Evolutionary conservation across 1,140 invertebrate species (phyloP).

Genomic region (Lutraria rhynchaena): DNA sequence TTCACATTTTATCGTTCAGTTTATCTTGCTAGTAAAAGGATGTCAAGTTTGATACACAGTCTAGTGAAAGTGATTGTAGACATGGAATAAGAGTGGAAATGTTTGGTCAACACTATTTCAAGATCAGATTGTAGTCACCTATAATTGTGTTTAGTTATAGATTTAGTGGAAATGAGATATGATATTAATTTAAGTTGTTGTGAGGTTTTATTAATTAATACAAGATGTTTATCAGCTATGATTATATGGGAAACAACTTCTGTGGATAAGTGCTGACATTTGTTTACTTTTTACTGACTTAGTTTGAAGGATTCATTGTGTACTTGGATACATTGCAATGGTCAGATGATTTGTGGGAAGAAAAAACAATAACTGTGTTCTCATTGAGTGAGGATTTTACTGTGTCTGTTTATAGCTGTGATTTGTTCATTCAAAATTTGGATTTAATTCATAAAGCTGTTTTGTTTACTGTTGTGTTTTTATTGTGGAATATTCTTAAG

Average conservation of each 20-base stretch:
- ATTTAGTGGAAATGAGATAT: neutral
- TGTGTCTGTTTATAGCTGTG: no score
- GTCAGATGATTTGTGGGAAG: neutral
- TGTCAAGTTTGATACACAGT: conserved; percentile 39
- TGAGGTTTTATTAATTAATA: neutral
- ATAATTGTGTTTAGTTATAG: neutral
- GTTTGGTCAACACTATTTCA: neutral
- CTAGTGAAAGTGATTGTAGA: neutral
- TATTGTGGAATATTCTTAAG: no score
- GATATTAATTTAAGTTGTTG: neutral
- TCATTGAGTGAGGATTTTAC: no score
- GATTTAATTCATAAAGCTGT: no score
- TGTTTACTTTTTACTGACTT: neutral
- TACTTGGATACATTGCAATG: conserved; percentile 25
- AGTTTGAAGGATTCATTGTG: neutral
- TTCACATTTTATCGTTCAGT: conserved; percentile 15
- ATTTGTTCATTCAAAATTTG: no score
- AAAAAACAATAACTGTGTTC: neutral
- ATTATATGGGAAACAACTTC: neutral
- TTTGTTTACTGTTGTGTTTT: no score
- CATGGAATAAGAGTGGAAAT: conserved; percentile 13
- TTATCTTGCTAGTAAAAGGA: conserved; percentile 2
- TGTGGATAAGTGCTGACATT: neutral
- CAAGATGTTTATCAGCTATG: neutral
- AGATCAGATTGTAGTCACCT: neutral